Evolutionary conservation across 2,113 vertebrate species (phyloP).

Genomic region (Anas platyrhynchos): DNA sequence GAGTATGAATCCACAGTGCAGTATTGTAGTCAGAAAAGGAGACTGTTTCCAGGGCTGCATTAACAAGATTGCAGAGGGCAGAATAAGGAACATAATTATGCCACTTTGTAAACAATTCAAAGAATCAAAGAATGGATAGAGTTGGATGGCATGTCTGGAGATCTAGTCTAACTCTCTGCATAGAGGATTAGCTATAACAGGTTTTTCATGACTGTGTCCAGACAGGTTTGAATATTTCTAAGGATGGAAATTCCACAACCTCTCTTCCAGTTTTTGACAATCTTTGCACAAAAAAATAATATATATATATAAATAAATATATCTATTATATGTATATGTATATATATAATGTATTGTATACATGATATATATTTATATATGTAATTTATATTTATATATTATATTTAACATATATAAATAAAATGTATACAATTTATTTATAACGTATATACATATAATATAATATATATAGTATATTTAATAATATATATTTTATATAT

Average conservation of each 20-base stretch:
- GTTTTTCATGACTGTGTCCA: neutral
- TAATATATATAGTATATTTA: too few relatives aligned
- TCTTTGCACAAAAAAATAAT: neutral
- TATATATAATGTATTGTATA: too few relatives aligned
- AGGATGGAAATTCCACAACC: neutral
- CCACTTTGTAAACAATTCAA: neutral
- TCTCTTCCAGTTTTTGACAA: neutral
- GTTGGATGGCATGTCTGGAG: neutral
- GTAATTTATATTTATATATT: too few relatives aligned
- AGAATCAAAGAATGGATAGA: neutral
- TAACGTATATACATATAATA: too few relatives aligned
- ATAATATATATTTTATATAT: too few relatives aligned
- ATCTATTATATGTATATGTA: too few relatives aligned
- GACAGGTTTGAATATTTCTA: neutral
- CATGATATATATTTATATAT: too few relatives aligned
- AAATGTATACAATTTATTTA: too few relatives aligned
- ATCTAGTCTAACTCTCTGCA: neutral
- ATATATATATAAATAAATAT: too few relatives aligned
- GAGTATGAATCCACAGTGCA: neutral
- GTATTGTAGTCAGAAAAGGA: fast-evolving
- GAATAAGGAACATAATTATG: neutral
- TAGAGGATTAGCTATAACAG: neutral
- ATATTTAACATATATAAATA: too few relatives aligned
- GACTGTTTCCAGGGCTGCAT: neutral
- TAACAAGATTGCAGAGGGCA: neutral